Conservation (phyloP, 2,113 vertebrate species). For the Tapirus terrestris region DNA sequence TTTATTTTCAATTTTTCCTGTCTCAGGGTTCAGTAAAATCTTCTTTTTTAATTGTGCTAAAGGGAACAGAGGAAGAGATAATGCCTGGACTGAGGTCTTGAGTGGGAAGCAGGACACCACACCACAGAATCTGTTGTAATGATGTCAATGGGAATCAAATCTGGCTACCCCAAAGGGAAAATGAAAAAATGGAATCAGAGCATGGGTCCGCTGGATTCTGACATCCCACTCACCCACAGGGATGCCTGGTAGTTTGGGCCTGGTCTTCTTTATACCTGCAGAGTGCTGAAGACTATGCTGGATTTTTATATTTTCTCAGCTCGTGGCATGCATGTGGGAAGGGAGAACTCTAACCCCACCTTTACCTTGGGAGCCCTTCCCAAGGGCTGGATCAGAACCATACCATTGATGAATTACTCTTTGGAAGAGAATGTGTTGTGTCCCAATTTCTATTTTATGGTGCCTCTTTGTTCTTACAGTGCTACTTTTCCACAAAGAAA, state of each 20-base stretch:
- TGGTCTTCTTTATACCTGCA: not conserved
- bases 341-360: too few relatives aligned
- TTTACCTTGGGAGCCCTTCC: not conserved
- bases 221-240: not conserved
- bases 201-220: not conserved
- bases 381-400: not conserved
- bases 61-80: not conserved
- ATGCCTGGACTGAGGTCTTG: not conserved
- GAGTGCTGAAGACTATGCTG: not conserved
- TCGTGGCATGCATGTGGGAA: not conserved
- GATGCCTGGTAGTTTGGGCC: not conserved
- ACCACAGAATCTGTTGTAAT: not conserved
- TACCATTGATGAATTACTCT: not conserved
- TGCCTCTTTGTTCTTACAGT: not conserved
- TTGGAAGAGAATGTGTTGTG: not conserved
- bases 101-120: not conserved
- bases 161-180: not conserved
- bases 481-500: not conserved
- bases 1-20: not conserved
- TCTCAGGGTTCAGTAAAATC: not conserved
- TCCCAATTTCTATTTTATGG: not conserved
- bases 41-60: not conserved
- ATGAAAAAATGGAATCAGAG: not conserved
- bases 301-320: not conserved
- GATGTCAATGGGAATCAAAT: not conserved